phyloP scores from a whole-genome alignment of 2,888 invertebrate species.

The Morpho achilles region DNA sequence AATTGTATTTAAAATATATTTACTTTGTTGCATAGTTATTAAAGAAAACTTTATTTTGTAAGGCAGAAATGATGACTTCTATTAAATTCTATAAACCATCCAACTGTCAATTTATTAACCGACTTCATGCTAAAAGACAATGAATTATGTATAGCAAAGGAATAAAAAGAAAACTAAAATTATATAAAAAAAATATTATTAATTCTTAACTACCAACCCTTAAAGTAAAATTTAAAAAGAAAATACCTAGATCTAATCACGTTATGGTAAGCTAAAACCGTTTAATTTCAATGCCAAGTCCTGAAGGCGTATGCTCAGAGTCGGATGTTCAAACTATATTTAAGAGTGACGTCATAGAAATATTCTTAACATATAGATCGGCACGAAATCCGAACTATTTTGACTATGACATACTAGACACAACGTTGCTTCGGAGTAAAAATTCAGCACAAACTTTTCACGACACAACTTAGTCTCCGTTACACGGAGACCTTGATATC shows the following conservation, averaged over 20 bases:
- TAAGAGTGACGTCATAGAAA: constrained; percentile 18
- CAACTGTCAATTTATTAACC: too few species aligned
- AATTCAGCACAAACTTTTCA: constrained; percentile 26
- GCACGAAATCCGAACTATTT: constrained; percentile 11
- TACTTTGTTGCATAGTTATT: too few species aligned
- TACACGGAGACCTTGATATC: constrained; percentile 44
- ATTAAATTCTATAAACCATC: too few species aligned
- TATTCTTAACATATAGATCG: constrained; percentile 11
- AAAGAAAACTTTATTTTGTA: too few species aligned
- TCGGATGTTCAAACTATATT: constrained; percentile 9
- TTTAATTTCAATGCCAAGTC: constrained; percentile 11
- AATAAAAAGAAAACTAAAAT: too few species aligned
- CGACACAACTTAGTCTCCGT: constrained; percentile 39
- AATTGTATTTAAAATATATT: too few species aligned
- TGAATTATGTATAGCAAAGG: too few species aligned
- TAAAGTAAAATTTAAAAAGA: background rate
- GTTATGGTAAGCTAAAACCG: constrained; percentile 2
- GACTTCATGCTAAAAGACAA: too few species aligned
- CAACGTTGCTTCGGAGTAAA: constrained; percentile 4
- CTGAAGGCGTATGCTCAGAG: constrained; percentile 8
- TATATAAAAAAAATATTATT: too few species aligned
- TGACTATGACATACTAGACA: constrained; percentile 5
- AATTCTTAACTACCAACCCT: too few species aligned
- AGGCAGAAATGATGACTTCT: too few species aligned
- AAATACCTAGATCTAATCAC: background rate